Evolutionary conservation across 2,888 invertebrate species (phyloP).

Genomic region (Malacosoma neustria): DNA sequence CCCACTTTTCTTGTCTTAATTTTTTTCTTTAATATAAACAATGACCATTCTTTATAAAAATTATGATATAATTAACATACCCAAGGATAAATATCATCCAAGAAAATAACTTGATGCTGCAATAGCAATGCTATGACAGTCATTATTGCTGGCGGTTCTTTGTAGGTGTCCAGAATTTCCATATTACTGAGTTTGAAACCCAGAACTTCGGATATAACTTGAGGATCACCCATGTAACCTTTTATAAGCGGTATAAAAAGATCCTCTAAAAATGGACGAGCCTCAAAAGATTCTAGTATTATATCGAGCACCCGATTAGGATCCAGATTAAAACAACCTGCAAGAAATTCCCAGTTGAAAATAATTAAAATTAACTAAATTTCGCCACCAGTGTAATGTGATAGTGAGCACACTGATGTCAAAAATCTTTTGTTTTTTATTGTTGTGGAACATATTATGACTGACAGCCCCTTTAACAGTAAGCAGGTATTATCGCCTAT

Average conservation of each 20-base stretch:
- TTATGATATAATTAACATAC: constrained; percentile 70
- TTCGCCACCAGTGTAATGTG: too few species aligned
- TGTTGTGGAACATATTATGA: too few species aligned
- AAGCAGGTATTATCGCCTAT: too few species aligned
- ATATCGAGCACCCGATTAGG: constrained; percentile 98
- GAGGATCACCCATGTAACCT: constrained; percentile 89
- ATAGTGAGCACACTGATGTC: too few species aligned
- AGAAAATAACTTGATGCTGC: constrained; percentile 87
- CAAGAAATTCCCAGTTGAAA: constrained; percentile 21
- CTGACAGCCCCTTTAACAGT: too few species aligned
- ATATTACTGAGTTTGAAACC: constrained; percentile 92
- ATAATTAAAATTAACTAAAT: not conserved
- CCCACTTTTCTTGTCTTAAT: too few species aligned
- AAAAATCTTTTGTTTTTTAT: too few species aligned
- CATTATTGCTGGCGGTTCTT: constrained; percentile 89
- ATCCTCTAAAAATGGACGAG: constrained; percentile 83
- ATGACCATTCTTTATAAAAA: too few species aligned
- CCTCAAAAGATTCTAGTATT: constrained; percentile 97
- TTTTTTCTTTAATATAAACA: too few species aligned
- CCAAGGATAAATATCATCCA: constrained; percentile 94
- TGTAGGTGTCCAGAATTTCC: constrained; percentile 69
- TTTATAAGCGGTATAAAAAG: constrained; percentile 89
- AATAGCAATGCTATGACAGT: constrained; percentile 92
- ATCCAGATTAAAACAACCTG: constrained; percentile 99
- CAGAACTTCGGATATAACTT: constrained; percentile 92